Evolutionary conservation across 1,140 invertebrate genomes (phyloP).

Genomic region (Diplogasteroides magnus): DNA sequence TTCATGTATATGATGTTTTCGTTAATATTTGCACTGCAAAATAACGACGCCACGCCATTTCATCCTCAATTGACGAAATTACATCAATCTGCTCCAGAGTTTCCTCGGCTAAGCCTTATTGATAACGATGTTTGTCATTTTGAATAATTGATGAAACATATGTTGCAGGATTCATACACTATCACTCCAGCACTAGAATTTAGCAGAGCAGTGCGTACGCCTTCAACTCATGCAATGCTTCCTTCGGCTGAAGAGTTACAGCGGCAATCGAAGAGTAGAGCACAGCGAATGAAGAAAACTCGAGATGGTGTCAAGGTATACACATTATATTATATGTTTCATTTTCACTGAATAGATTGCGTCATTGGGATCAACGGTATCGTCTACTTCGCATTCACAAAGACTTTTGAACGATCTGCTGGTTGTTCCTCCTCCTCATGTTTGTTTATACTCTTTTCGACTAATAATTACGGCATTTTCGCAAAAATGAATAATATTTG

Average conservation of each 20-base stretch:
- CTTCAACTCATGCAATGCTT: neutral
- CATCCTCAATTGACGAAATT: too few relatives aligned
- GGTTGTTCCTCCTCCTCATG: neutral
- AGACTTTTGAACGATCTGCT: neutral
- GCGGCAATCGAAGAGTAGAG: neutral
- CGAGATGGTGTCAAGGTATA: neutral
- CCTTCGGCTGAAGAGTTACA: neutral
- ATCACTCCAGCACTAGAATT: neutral
- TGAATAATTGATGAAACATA: too few relatives aligned
- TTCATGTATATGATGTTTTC: too few relatives aligned
- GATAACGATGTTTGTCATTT: too few relatives aligned
- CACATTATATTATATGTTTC: neutral
- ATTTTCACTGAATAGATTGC: neutral
- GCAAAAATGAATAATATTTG: neutral
- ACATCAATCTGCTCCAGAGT: too few relatives aligned
- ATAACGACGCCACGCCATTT: neutral
- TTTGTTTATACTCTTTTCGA: neutral
- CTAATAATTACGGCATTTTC: neutral
- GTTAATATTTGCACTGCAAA: too few relatives aligned
- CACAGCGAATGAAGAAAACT: neutral
- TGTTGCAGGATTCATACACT: neutral
- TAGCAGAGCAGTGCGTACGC: neutral
- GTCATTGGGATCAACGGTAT: too few relatives aligned
- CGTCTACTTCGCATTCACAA: neutral
- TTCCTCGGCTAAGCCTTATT: neutral